Evolutionary conservation across 1,140 invertebrate species (phyloP).

Genomic region (Calycopis cecrops): DNA sequence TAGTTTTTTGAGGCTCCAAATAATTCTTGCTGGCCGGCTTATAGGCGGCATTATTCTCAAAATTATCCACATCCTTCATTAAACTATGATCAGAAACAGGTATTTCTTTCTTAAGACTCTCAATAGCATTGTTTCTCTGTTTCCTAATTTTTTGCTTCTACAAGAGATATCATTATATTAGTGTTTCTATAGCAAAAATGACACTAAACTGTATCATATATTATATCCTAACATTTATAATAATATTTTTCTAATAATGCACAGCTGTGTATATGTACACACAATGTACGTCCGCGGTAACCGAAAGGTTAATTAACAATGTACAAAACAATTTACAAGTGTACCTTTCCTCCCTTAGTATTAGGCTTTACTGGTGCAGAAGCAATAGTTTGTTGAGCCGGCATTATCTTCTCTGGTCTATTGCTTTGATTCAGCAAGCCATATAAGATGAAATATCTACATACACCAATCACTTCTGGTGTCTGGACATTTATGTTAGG

Average conservation of each 20-base stretch:
- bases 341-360: slow-evolving; percentile 59
- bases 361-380: slow-evolving; percentile 35
- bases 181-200: neutral
- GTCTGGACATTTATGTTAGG: slow-evolving; percentile 35
- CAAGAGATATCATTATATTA: slow-evolving; percentile 16
- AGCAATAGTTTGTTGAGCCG: slow-evolving; percentile 54
- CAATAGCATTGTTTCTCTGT: slow-evolving; percentile 63
- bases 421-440: slow-evolving; percentile 39
- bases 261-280: too few relatives aligned
- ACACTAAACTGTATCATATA: neutral
- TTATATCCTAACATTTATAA: too few relatives aligned
- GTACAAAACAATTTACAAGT: too few relatives aligned
- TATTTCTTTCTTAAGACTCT: slow-evolving; percentile 64
- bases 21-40: slow-evolving; percentile 52
- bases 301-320: too few relatives aligned
- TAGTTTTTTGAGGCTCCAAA: slow-evolving; percentile 47
- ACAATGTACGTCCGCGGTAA: too few relatives aligned
- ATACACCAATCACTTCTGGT: slow-evolving; percentile 54
- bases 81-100: slow-evolving; percentile 59
- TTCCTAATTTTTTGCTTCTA: slow-evolving; percentile 68
- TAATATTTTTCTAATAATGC: too few relatives aligned
- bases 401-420: slow-evolving; percentile 55
- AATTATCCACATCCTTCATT: slow-evolving; percentile 58
- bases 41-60: slow-evolving; percentile 56
- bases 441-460: slow-evolving; percentile 50